phyloP scores from a whole-genome alignment of 2,797 vertebrate genomes.

The Antennarius maculatus region DNA sequence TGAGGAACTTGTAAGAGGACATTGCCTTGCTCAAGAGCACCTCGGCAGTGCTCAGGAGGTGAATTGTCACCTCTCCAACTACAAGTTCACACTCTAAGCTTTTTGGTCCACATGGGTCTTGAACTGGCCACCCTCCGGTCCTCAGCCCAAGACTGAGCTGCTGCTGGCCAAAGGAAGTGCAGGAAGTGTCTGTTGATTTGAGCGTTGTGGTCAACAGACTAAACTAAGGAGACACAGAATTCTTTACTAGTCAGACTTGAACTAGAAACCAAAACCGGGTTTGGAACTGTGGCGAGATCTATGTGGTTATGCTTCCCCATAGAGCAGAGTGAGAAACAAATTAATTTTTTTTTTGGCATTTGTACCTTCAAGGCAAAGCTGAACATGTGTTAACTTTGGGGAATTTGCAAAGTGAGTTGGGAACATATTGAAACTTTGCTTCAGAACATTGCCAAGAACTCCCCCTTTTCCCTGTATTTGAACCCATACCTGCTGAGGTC shows the following conservation, averaged over 20 bases:
- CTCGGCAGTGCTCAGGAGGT: too few relatives aligned
- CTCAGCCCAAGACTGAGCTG: too few relatives aligned
- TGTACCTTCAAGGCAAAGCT: conserved; percentile 53
- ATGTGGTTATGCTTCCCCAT: conserved; percentile 39
- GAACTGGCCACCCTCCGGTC: too few relatives aligned
- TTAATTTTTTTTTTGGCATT: conserved; percentile 81
- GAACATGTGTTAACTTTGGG: conserved; percentile 58
- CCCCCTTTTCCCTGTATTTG: conserved; percentile 42
- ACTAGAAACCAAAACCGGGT: conserved; percentile 53
- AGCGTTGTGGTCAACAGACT: conserved; percentile 23
- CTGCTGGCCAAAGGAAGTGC: too few relatives aligned
- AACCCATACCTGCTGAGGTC: conserved; percentile 74
- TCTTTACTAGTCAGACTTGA: conserved; percentile 49
- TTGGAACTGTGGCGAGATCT: conserved; percentile 62
- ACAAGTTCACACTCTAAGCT: too few relatives aligned
- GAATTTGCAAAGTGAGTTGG: conserved; percentile 56
- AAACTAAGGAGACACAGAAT: conserved; percentile 65
- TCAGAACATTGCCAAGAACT: conserved; percentile 58
- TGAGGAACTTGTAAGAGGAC: too few relatives aligned
- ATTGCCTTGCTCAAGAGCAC: too few relatives aligned
- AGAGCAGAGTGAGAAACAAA: conserved; percentile 65
- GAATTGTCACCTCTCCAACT: too few relatives aligned
- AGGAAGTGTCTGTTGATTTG: conserved; percentile 17
- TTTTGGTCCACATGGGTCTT: too few relatives aligned
- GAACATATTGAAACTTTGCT: conserved; percentile 52